Base-by-base conservation (phyloP, 2,797 vertebrate genomes). In the Hypotaenidia philippensis region DNA sequence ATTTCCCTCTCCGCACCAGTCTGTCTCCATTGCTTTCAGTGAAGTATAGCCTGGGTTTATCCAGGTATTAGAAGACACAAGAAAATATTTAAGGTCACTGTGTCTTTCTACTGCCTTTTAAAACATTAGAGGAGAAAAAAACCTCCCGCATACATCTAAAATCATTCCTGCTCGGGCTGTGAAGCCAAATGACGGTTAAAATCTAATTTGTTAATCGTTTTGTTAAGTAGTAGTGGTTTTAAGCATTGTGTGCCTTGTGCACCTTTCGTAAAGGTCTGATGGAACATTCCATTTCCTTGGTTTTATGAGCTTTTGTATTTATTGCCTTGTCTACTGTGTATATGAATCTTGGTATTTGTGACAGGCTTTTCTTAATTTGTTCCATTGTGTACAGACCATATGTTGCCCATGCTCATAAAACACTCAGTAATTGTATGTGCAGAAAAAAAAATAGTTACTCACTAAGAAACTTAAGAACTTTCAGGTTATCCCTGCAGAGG, bases 261-360 rank as follows among this genome's bases (percentile, higher is more conserved):
- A 75, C 21, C 27, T 63, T 81, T 78, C 68, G 74, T 70, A 69
- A 60, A 68, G 13, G 11, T n/a, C 60, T 57, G 53, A 68, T 1
- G 15, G 68, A 89, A 89, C 52, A 65, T 72, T 91, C 79, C 15
- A 26, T 59, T 93, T 91, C 55, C 34, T 69, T 65, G 57, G 21
- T 75, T 96, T 96, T 94, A 95, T 81, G 87, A 87, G 56, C 34
- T 75, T 93, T 68, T 57, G 32, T 91, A 92, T 95, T 93, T 97
- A 92, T 78, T 92, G 87, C 78, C 68, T 64, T 87, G 69, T 85
- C 84, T 89, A 82, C 70, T 26, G 40, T 49, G 50, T 38, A 44
- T 85, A 66, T 85, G 76, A 91, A 80, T 89, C 69, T 86, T 64
- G 68, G 66, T 84, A 79, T 76, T 78, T 89, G 44, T 90, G 76